These are phyloP conservation scores for Illadopsis cleaveri DNA, from an alignment of 2,113 vertebrate genomes.

Conservation along the genomic window DNA sequence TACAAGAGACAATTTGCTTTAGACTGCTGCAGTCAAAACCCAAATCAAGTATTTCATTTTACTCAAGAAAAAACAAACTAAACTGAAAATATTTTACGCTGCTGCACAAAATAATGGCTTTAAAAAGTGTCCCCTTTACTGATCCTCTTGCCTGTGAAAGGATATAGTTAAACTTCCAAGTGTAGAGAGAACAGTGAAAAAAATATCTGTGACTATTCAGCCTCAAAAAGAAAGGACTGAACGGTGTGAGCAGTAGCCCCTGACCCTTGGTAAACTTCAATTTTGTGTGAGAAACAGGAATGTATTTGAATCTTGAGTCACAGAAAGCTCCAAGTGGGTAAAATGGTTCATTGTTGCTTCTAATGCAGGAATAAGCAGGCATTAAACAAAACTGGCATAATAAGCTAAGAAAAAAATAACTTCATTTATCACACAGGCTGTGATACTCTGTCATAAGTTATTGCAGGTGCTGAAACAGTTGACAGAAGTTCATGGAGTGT, in stretches of 20 bases:
- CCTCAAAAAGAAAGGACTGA: background rate
- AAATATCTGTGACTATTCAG: background rate
- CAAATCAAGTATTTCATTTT: background rate
- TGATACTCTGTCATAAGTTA: background rate
- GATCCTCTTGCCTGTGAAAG: background rate
- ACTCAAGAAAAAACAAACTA: background rate
- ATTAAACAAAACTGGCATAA: background rate
- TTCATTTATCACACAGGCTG: background rate
- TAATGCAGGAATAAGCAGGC: background rate
- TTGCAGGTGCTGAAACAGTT: background rate
- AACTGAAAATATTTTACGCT: background rate
- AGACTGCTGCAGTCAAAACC: background rate
- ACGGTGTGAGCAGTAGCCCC: background rate
- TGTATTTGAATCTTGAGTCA: background rate
- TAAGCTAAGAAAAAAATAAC: background rate
- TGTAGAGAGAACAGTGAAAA: background rate
- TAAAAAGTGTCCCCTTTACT: background rate
- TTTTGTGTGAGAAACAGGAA: background rate
- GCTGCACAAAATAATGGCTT: background rate
- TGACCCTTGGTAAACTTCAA: background rate
- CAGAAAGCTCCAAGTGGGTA: background rate
- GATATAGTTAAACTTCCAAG: background rate
- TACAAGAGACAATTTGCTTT: background rate
- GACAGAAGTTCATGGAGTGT: background rate
- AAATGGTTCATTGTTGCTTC: background rate